These are phyloP conservation scores for Tiliacea aurago DNA, from an alignment of 2,888 invertebrate genomes.

Conservation along the genomic window DNA sequence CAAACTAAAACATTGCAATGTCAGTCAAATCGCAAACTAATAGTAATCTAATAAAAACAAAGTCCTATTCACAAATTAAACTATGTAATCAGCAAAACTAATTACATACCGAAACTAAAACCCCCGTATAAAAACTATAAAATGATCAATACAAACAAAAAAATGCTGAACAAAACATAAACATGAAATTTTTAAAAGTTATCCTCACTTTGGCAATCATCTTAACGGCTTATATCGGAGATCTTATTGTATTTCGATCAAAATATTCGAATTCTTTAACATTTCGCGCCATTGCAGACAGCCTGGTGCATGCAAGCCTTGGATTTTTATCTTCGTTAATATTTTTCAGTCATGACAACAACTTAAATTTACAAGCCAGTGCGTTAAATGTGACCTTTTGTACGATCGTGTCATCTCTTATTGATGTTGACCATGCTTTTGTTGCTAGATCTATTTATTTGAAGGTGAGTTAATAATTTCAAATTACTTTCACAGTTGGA, in stretches of 20 bases:
- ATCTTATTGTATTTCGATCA: constrained; percentile 82
- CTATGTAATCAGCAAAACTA: constrained; percentile 35
- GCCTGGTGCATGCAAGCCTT: constrained; percentile 76
- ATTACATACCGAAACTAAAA: constrained; percentile 6
- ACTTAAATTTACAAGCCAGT: constrained; percentile 66
- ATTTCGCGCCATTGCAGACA: constrained; percentile 80
- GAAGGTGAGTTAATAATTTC: constrained; percentile 74
- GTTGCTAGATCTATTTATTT: constrained; percentile 81
- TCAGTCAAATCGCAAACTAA: constrained; percentile 21
- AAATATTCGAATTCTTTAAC: constrained; percentile 76
- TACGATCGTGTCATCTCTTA: constrained; percentile 78
- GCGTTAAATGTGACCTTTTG: constrained; percentile 77
- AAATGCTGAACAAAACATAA: constrained; percentile 37
- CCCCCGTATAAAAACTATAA: neutral
- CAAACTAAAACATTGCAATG: constrained; percentile 40
- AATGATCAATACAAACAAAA: constrained; percentile 15
- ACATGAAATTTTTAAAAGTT: constrained; percentile 75
- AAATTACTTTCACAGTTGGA: neutral
- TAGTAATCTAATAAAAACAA: constrained; percentile 12
- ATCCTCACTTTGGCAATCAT: constrained; percentile 74
- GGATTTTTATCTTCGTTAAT: constrained; percentile 79
- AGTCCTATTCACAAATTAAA: neutral
- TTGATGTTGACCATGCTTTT: constrained; percentile 85
- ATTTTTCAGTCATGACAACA: constrained; percentile 78
- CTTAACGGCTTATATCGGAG: constrained; percentile 76